Evolutionary conservation across 2,113 vertebrate species (phyloP).

Genomic region (Apteryx mantelli): DNA sequence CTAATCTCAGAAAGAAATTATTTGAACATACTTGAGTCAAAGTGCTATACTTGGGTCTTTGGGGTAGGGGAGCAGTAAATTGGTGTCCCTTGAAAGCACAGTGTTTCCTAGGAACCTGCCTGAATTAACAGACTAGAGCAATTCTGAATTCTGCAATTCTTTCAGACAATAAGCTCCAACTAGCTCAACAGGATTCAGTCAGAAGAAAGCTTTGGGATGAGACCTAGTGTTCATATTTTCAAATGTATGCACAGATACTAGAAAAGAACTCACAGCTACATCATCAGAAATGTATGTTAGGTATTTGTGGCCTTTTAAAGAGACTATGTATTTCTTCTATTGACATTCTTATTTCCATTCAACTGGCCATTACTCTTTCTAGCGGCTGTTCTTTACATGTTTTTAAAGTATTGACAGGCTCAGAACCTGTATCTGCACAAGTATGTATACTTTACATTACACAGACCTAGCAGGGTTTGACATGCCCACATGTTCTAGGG

Average conservation of each 20-base stretch:
- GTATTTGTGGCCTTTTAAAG: background rate
- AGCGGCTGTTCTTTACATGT: background rate
- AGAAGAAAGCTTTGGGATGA: background rate
- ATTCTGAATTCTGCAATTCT: background rate
- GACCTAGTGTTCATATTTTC: background rate
- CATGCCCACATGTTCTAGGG: background rate
- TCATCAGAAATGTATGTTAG: background rate
- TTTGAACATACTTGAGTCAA: background rate
- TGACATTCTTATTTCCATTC: background rate
- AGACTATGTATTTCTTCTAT: background rate
- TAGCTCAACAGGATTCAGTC: background rate
- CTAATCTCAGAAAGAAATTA: background rate
- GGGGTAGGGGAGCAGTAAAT: background rate
- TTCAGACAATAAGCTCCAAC: background rate
- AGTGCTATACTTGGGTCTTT: background rate
- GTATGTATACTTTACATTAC: background rate
- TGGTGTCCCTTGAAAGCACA: background rate
- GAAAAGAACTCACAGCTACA: background rate
- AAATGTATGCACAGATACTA: background rate
- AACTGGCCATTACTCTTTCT: background rate
- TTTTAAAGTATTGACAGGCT: background rate
- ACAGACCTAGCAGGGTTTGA: background rate
- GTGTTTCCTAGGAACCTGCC: background rate
- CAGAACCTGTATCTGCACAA: background rate
- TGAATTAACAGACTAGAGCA: background rate